phyloP scores from a whole-genome alignment of 2,797 vertebrate genomes.

The Aldrovandia affinis region DNA sequence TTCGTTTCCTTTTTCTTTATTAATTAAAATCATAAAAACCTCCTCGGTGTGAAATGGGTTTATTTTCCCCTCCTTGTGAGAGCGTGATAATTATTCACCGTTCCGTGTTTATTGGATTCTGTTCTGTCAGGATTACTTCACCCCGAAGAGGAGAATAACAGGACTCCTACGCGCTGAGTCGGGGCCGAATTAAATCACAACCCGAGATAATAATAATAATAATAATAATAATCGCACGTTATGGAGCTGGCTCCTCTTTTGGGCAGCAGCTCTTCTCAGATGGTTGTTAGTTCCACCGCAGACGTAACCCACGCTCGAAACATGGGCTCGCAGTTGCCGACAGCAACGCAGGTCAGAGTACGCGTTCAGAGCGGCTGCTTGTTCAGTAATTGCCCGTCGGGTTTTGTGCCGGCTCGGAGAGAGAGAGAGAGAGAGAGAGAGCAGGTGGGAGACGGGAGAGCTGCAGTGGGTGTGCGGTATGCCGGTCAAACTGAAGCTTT shows the following conservation, averaged over 20 bases:
- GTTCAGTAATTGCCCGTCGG: neutral
- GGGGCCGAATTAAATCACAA: neutral
- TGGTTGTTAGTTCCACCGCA: neutral
- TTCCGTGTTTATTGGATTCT: slow-evolving; percentile 33
- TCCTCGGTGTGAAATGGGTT: slow-evolving; percentile 38
- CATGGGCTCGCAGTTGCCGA: neutral
- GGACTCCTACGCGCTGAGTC: neutral
- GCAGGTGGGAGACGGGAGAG: neutral
- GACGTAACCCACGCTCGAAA: neutral
- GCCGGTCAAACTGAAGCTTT: neutral
- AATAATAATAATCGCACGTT: neutral
- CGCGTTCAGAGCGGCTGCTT: neutral
- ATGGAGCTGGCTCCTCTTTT: neutral
- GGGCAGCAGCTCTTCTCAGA: neutral
- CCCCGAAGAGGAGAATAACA: slow-evolving; percentile 13
- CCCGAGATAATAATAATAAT: neutral
- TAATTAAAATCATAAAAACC: slow-evolving; percentile 52
- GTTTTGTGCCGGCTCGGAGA: neutral
- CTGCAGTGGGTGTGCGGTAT: slow-evolving; percentile 1
- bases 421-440: neutral
- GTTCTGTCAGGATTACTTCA: slow-evolving; percentile 29
- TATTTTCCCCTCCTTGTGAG: slow-evolving; percentile 35
- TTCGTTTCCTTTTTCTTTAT: slow-evolving; percentile 34
- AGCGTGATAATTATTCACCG: slow-evolving; percentile 38
- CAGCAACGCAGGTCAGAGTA: neutral